These are phyloP conservation scores for Eidolon helvum DNA, from an alignment of 2,113 vertebrate species.

Conservation along the genomic window DNA sequence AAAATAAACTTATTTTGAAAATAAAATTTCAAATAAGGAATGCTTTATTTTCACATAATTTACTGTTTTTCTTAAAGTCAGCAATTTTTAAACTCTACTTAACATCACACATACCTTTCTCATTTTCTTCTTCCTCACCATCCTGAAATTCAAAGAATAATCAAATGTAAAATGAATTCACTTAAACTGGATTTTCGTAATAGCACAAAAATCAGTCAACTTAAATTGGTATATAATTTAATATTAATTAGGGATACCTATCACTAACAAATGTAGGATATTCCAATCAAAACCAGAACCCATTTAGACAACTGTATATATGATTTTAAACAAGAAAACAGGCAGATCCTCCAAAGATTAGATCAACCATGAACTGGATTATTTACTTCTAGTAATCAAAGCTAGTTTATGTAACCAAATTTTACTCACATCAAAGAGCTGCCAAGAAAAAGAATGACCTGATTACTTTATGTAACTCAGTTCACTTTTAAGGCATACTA, in stretches of 20 bases:
- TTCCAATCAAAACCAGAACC: not conserved
- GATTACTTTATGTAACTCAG: not conserved
- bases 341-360: not conserved
- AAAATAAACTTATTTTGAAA: slow-evolving; percentile 77
- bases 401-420: not conserved
- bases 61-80: slow-evolving; percentile 68
- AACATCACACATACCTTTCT: slow-evolving; percentile 94
- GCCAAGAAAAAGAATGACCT: slow-evolving; percentile 22
- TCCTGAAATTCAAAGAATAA: slow-evolving; percentile 88
- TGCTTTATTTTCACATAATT: slow-evolving; percentile 67
- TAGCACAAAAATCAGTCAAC: slow-evolving; percentile 23
- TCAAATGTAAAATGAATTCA: slow-evolving; percentile 78
- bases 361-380: not conserved
- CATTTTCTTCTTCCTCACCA: slow-evolving; percentile 93
- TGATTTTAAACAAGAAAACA: not conserved
- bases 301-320: not conserved
- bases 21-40: slow-evolving; percentile 71
- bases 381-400: slow-evolving; percentile 27
- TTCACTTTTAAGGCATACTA: not conserved
- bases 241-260: not conserved
- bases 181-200: slow-evolving; percentile 36
- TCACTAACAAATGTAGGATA: slow-evolving; percentile 3
- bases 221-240: not conserved
- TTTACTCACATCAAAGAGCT: not conserved
- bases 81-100: slow-evolving; percentile 77